Conservation (phyloP, 2,888 invertebrate genomes). For the Sesia apiformis region DNA sequence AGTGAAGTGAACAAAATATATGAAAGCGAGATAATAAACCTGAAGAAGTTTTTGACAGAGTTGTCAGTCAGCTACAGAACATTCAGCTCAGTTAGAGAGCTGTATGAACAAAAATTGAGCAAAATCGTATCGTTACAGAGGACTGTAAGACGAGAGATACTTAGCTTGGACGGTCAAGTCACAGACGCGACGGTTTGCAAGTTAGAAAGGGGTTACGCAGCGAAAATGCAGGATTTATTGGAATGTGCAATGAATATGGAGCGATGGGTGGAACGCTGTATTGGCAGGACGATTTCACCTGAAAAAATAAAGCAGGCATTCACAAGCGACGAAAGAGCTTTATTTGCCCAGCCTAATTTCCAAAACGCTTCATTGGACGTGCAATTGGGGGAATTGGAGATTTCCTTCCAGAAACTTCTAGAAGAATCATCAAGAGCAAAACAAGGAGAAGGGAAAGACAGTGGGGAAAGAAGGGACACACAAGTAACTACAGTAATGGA, state of each 20-base stretch:
- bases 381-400: slow-evolving; percentile 53
- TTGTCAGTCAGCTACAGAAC: slow-evolving; percentile 52
- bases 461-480: slow-evolving; percentile 5
- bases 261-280: slow-evolving; percentile 54
- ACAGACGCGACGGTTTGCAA: slow-evolving; percentile 39
- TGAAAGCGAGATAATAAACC: slow-evolving; percentile 54
- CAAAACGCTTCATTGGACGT: slow-evolving; percentile 53
- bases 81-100: slow-evolving; percentile 47
- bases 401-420: slow-evolving; percentile 51
- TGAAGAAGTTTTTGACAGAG: slow-evolving; percentile 57
- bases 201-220: slow-evolving; percentile 52
- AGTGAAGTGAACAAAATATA: slow-evolving; percentile 53
- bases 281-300: slow-evolving; percentile 39
- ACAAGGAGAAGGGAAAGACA: slow-evolving; percentile 26
- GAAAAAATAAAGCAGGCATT: slow-evolving; percentile 60
- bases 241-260: slow-evolving; percentile 54
- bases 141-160: slow-evolving; percentile 52
- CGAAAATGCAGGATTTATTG: slow-evolving; percentile 52
- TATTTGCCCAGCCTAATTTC: slow-evolving; percentile 33
- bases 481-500: slow-evolving; percentile 61
- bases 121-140: slow-evolving; percentile 50
- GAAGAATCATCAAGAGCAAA: slow-evolving; percentile 43
- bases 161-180: slow-evolving; percentile 41
- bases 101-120: slow-evolving; percentile 52
- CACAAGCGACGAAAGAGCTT: slow-evolving; percentile 33